Evolutionary conservation across 2,113 vertebrate species (phyloP).

Genomic region (Orthonyx spaldingii): DNA sequence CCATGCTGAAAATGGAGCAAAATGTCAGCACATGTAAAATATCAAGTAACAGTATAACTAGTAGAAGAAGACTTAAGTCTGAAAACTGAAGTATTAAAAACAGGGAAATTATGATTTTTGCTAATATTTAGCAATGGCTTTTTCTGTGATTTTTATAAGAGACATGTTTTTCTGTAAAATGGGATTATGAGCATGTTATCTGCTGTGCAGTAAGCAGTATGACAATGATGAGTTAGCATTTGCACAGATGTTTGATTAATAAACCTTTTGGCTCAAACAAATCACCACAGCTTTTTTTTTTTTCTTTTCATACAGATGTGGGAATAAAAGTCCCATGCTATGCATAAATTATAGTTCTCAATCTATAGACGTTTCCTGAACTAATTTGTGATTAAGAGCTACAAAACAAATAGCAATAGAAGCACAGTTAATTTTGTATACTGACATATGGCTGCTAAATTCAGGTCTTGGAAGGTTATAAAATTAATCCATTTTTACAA

Average conservation of each 20-base stretch:
- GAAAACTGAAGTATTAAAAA: background rate
- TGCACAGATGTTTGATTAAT: background rate
- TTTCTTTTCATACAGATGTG: background rate
- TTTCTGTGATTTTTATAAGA: background rate
- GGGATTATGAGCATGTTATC: background rate
- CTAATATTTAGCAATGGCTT: background rate
- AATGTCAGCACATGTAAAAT: background rate
- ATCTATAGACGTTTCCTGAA: background rate
- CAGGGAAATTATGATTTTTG: background rate
- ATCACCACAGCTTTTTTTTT: background rate
- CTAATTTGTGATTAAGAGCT: background rate
- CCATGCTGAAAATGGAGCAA: background rate
- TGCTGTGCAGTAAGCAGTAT: background rate
- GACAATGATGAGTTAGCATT: background rate
- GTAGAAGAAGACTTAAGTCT: background rate
- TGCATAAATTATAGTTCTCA: background rate
- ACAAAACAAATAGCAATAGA: background rate
- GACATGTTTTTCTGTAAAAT: background rate
- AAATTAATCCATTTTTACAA: constrained; percentile 56
- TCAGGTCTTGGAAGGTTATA: background rate
- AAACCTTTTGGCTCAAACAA: background rate
- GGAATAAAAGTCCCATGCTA: background rate
- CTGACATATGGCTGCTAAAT: background rate
- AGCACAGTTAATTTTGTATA: background rate
- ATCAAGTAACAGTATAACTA: background rate